Evolutionary conservation across 2,888 invertebrate species (phyloP).

Genomic region (Troides helena): DNA sequence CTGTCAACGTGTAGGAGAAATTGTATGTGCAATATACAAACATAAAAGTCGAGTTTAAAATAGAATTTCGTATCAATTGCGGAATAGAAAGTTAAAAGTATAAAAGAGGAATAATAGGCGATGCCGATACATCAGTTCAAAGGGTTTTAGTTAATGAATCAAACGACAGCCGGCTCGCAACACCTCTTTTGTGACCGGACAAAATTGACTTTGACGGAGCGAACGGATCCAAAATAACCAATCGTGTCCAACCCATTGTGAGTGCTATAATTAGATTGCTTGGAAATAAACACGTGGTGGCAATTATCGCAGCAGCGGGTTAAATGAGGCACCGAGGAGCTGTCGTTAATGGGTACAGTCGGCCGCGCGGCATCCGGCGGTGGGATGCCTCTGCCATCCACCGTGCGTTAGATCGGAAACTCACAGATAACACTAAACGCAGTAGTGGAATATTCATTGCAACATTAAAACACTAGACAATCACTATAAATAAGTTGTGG

Average conservation of each 20-base stretch:
- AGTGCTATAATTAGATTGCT: slow-evolving; percentile 74
- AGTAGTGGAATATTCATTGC: slow-evolving; percentile 17
- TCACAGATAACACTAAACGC: slow-evolving; percentile 17
- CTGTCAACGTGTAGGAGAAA: slow-evolving; percentile 1
- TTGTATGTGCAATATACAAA: background rate
- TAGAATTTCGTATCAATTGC: slow-evolving; percentile 35
- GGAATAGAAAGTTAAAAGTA: slow-evolving; percentile 48
- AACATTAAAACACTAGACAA: slow-evolving; percentile 28
- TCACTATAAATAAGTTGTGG: slow-evolving; percentile 53
- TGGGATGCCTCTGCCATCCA: slow-evolving; percentile 48
- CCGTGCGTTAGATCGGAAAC: slow-evolving; percentile 48
- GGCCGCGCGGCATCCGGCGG: slow-evolving; percentile 65
- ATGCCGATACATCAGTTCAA: slow-evolving; percentile 72
- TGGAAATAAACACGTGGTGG: slow-evolving; percentile 79
- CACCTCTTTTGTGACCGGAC: slow-evolving; percentile 73
- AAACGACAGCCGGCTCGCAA: slow-evolving; percentile 73
- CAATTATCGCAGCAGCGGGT: slow-evolving; percentile 78
- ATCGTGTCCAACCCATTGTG: slow-evolving; percentile 79
- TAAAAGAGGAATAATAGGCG: slow-evolving; percentile 56
- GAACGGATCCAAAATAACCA: slow-evolving; percentile 71
- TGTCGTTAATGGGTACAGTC: slow-evolving; percentile 74
- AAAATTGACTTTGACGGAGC: slow-evolving; percentile 75
- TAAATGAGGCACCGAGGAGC: slow-evolving; percentile 77
- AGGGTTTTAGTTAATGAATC: slow-evolving; percentile 74
- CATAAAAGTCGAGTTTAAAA: slow-evolving; percentile 3